Evolutionary conservation across 2,888 invertebrate genomes (phyloP), one percentile per base, ranked within the genome.

Genomic region (Dendrolimus pini): DNA sequence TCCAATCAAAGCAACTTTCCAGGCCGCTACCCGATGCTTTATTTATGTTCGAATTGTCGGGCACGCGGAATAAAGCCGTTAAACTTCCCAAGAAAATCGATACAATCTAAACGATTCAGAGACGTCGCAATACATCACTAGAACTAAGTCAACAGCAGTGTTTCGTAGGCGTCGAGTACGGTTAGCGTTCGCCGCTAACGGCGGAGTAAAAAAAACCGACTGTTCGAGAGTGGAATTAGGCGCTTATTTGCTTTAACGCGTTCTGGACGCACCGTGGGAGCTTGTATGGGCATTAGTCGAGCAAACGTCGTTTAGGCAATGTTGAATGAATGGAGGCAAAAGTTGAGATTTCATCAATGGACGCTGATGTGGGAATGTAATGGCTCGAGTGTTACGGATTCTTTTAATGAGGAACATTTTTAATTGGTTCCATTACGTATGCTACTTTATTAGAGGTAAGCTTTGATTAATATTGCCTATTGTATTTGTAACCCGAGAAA

Each of bases 21-120:
- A 30, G 6, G 30, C 30, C 30, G 30, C 30, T 30, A 30, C 30
- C 30, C 30, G 30, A 30, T 30, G 30, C 30, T 30, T 30, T 30
- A 30, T 30, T 30, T 30, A 30, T 30, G 30, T 30, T 30, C 3
- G 30, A 30, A 30, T 30, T 30, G 3, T 30, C 30, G 30, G 30
- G 9, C 47, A 47, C 9, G 12, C 12, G 47, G 47, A 12, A 47
- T 47, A 12, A 47, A 47, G 47, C 47, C 47, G 47, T 47, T 47
- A 7, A 47, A 30, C 47, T 9, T 47, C 12, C 47, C 42, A 55
- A 62, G 61, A 60, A 61, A 8, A 47, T 47, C 56, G 18, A 18
- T 41, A 18, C 41, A 56, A 56, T 56, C 56, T 41, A 14, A 14
- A 53, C 12, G 53, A 47, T 47, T 47, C 6, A 41, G 59, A 30